phyloP scores from a whole-genome alignment of 2,888 invertebrate genomes.

The Dione vanillae region DNA sequence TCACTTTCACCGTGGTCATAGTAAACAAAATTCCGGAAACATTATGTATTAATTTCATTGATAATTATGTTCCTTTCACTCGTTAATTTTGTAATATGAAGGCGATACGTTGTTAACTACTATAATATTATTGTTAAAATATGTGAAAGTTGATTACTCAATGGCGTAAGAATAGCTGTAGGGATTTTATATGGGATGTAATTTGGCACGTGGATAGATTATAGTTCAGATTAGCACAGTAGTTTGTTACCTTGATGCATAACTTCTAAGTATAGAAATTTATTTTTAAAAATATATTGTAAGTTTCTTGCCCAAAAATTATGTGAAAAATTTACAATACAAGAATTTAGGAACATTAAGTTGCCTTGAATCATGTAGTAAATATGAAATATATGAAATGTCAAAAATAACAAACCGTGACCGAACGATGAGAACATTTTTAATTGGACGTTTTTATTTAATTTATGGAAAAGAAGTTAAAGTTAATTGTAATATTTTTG shows the following conservation, averaged over 20 bases:
- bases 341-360: background rate
- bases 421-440: constrained; percentile 25
- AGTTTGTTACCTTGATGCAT: background rate
- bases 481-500: background rate
- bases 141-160: background rate
- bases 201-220: background rate
- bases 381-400: constrained; percentile 25
- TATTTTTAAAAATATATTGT: background rate
- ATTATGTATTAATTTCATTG: constrained; percentile 65
- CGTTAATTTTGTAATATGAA: constrained; percentile 61
- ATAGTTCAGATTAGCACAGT: background rate
- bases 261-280: no score
- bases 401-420: constrained; percentile 27
- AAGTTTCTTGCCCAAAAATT: background rate
- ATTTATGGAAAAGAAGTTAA: constrained; percentile 2
- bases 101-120: constrained; percentile 53
- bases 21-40: constrained; percentile 73
- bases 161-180: background rate
- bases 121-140: constrained; percentile 3
- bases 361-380: constrained; percentile 21
- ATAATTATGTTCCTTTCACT: constrained; percentile 57
- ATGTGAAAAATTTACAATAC: background rate
- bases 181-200: background rate
- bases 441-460: constrained; percentile 15
- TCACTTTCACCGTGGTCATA: constrained; percentile 71